These are phyloP conservation scores for Microdon myrmicae DNA, from an alignment of 2,888 invertebrate genomes.

Conservation along the genomic window DNA sequence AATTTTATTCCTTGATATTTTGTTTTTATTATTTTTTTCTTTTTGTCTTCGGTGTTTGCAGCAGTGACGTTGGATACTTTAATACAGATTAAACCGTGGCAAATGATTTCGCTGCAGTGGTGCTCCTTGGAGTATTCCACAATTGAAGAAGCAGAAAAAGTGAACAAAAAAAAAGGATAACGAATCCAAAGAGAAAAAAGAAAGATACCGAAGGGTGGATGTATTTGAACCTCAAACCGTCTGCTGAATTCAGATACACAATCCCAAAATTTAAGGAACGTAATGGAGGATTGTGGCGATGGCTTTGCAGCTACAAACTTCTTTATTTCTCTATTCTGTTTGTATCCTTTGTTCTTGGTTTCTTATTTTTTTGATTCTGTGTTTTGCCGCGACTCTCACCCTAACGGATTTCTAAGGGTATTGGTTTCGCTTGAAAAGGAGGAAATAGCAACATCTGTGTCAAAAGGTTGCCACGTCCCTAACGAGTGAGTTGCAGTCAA, in stretches of 20 bases:
- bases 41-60: slow-evolving; percentile 3
- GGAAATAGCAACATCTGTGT: slow-evolving; percentile 42
- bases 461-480: slow-evolving; percentile 31
- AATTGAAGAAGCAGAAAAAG: slow-evolving; percentile 19
- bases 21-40: too few species aligned
- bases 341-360: slow-evolving; percentile 11
- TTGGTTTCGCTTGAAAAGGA: slow-evolving; percentile 7
- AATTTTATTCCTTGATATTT: too few species aligned
- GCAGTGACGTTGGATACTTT: slow-evolving; percentile 58
- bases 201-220: slow-evolving; percentile 21
- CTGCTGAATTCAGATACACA: slow-evolving; percentile 34
- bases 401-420: too few species aligned
- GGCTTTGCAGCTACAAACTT: neutral
- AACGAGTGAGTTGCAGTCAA: slow-evolving; percentile 21
- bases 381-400: too few species aligned
- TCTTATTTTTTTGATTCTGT: slow-evolving; percentile 17
- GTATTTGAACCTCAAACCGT: slow-evolving; percentile 24
- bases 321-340: slow-evolving; percentile 16
- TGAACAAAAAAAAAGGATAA: slow-evolving; percentile 7
- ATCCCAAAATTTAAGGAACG: slow-evolving; percentile 24
- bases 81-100: slow-evolving; percentile 65
- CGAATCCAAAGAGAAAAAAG: slow-evolving; percentile 11
- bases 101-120: slow-evolving; percentile 59
- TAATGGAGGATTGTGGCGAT: slow-evolving; percentile 35
- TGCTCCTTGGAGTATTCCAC: slow-evolving; percentile 35